phyloP scores from a whole-genome alignment of 2,797 vertebrate species.

The Anguilla anguilla region DNA sequence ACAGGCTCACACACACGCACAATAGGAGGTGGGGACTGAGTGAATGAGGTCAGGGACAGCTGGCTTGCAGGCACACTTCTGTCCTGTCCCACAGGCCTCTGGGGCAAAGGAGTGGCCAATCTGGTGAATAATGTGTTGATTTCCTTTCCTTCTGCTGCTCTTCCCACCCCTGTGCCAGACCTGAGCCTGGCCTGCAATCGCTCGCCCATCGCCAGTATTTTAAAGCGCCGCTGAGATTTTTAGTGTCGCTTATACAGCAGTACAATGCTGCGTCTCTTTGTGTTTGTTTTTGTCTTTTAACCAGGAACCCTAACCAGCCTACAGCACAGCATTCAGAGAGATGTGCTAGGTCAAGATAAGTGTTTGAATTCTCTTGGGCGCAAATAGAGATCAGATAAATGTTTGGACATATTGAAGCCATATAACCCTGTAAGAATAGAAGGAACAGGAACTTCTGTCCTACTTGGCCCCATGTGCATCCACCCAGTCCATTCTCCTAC shows the following conservation, averaged over 20 bases:
- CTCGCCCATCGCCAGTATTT: neutral
- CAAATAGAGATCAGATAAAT: neutral
- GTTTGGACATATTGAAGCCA: neutral
- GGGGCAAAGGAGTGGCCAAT: conserved; percentile 5
- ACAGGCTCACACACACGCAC: neutral
- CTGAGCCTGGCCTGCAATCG: neutral
- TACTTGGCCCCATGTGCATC: neutral
- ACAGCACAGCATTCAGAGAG: neutral
- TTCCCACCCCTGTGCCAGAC: neutral
- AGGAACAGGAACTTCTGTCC: neutral
- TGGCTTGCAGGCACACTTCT: conserved; percentile 5
- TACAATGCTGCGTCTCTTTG: neutral
- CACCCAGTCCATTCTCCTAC: neutral
- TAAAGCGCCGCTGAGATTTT: neutral
- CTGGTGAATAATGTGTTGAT: neutral
- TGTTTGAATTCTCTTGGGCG: neutral
- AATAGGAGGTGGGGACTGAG: neutral
- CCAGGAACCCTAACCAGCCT: neutral
- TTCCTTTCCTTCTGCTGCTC: neutral
- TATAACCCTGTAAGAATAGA: conserved; percentile 5
- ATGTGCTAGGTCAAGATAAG: neutral
- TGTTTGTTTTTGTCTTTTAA: neutral
- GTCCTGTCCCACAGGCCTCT: neutral
- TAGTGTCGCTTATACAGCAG: neutral
- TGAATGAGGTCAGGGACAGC: conserved; percentile 16